Conservation (phyloP, 2,888 invertebrate species). For the Sclerodermus sp. region DNA sequence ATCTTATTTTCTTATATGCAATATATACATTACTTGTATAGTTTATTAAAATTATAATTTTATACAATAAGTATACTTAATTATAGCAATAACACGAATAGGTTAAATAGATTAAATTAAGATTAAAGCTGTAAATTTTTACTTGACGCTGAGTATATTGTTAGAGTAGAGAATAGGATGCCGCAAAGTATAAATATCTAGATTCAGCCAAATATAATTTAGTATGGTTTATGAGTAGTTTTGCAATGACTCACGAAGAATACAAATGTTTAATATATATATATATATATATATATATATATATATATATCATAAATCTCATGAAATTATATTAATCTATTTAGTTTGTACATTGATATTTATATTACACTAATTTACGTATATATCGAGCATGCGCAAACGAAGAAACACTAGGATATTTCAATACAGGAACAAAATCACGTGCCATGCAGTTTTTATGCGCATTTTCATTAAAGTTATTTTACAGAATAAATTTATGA, state of each 20-base stretch:
- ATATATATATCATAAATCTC: too few relatives aligned
- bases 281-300: too few relatives aligned
- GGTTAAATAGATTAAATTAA: too few relatives aligned
- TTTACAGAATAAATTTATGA: not conserved
- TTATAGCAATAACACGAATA: not conserved
- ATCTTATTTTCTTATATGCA: not conserved
- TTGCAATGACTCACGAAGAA: too few relatives aligned
- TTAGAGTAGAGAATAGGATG: not conserved
- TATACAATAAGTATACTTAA: not conserved
- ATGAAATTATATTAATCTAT: too few relatives aligned
- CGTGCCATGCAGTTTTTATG: not conserved
- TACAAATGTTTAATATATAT: too few relatives aligned
- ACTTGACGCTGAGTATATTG: not conserved
- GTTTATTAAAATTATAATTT: not conserved
- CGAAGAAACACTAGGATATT: constrained; percentile 6
- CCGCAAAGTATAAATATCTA: too few relatives aligned
- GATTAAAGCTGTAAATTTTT: too few relatives aligned
- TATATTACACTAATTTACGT: not conserved
- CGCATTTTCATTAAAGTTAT: not conserved
- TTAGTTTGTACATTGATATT: too few relatives aligned
- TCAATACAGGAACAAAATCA: not conserved
- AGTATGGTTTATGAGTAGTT: too few relatives aligned
- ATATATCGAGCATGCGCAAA: constrained; percentile 20
- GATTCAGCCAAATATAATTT: too few relatives aligned
- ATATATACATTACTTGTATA: not conserved